phyloP scores from a whole-genome alignment of 2,797 vertebrate genomes.

The Chelonia mydas region DNA sequence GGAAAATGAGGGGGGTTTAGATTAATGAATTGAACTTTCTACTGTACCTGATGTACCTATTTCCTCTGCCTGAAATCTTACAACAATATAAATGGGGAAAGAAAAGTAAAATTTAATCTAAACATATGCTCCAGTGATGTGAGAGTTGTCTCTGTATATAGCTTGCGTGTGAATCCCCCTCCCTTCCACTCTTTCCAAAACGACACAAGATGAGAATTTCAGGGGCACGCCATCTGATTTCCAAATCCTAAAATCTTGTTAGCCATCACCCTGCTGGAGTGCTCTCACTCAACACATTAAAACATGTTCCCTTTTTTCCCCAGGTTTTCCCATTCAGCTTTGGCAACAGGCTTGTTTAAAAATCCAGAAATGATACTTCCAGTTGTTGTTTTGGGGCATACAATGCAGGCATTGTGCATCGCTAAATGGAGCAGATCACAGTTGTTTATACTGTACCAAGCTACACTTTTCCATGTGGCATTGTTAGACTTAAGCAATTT shows the following conservation, averaged over 20 bases:
- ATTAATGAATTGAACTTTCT: background rate
- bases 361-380: conserved; percentile 39
- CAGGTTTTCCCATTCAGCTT: conserved; percentile 56
- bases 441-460: conserved; percentile 51
- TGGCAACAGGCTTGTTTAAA: conserved; percentile 50
- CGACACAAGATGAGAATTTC: conserved; percentile 1
- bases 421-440: conserved; percentile 55
- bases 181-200: conserved; percentile 18
- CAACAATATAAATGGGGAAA: background rate
- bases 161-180: background rate
- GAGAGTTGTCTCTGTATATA: conserved; percentile 23
- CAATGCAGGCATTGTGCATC: conserved; percentile 57
- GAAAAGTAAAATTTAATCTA: background rate
- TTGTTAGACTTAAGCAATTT: conserved; percentile 65
- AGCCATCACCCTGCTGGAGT: conserved; percentile 58
- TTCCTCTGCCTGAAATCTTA: background rate
- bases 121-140: background rate
- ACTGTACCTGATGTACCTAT: background rate
- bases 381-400: conserved; percentile 70
- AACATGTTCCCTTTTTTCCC: conserved; percentile 59
- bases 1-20: background rate
- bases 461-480: conserved; percentile 56
- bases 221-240: conserved; percentile 42
- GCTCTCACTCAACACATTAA: conserved; percentile 58
- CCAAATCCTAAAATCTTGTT: conserved; percentile 13